Base-by-base conservation (phyloP, 2,797 vertebrate species). In the Sebastiscus albofasciatus region DNA sequence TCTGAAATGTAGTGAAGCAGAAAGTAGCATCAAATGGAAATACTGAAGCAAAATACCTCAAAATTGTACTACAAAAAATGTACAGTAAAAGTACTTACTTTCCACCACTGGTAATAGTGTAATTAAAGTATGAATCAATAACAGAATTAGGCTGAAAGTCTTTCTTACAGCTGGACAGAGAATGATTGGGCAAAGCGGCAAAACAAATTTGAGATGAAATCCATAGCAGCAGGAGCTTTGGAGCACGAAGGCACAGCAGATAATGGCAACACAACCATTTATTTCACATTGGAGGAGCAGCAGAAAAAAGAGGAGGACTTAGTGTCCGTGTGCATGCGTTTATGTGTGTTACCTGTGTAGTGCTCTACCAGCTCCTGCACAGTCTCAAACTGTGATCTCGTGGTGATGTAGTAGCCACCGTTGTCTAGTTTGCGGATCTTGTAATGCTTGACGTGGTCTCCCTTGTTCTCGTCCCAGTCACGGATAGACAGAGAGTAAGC, bases 361-460 rank as follows among this genome's bases (percentile, higher is more conserved):
- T 99, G 98, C 89, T 94, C 94, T 13, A 99, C 98, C 89, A 99
- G 95, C 88, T 99, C 87, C 83, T 94, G 97, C 75, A 99, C 95
- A 0, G 96, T 97, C 75, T 96, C 94, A 2, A 99, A 99, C 95
- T 99, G 98, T 22, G 97, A 97, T 0, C 98, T 93, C 0, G 98
- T 99, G 86, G 98, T 99, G 95, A 99, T 99, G 92, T 99, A 99
- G 93, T 97, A 99, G 36, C 98, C 98, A 0, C 98, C 98, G 0
- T 92, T 98, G 90, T 99, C 98, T 90, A 99, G 93, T 75, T 99
- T 99, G 42, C 98, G 97, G 87, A 99, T 98, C 93, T 99, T 99
- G 92, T 99, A 99, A 95, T 99, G 98, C 91, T 99, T 99, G 72
- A 99, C 96, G 0, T 99, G 98, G 59, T 99, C 97, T 0, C 97